Conservation (phyloP, 2,113 vertebrate species). For the Lepus europaeus region DNA sequence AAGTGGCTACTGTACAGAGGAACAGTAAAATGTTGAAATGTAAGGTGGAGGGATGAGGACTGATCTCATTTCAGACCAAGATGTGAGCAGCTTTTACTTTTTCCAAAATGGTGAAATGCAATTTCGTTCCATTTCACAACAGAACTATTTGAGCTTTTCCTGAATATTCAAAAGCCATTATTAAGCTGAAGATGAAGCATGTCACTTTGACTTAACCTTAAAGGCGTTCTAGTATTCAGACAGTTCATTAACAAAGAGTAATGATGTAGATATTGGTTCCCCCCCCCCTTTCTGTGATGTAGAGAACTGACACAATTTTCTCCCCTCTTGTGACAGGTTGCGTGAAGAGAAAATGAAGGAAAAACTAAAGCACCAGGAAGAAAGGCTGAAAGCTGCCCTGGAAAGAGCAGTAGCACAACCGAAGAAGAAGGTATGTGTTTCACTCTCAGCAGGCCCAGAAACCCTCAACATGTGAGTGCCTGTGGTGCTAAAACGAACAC, state of each 20-base stretch:
- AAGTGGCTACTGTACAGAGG: not conserved
- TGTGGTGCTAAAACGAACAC: not conserved
- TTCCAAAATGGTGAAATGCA: slow-evolving; percentile 10
- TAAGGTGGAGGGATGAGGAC: not conserved
- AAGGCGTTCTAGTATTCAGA: not conserved
- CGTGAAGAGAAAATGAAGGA: slow-evolving; percentile 84
- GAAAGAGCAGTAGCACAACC: slow-evolving; percentile 83
- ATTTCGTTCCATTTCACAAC: slow-evolving; percentile 8
- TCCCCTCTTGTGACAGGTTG: slow-evolving; percentile 71
- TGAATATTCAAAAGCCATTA: not conserved
- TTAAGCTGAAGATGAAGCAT: not conserved
- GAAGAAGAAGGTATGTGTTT: slow-evolving; percentile 85
- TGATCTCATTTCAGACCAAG: not conserved
- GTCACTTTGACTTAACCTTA: slow-evolving; percentile 28
- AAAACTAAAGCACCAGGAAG: slow-evolving; percentile 83
- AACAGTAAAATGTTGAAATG: not conserved
- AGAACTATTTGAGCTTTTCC: not conserved
- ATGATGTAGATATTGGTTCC: not conserved
- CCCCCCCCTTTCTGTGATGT: slow-evolving; percentile 8
- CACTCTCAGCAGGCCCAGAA: not conserved
- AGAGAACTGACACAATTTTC: not conserved
- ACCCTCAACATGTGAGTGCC: not conserved
- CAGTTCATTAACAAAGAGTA: slow-evolving; percentile 5
- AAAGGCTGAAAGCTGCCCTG: slow-evolving; percentile 81
- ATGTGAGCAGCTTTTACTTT: not conserved